Evolutionary conservation across 2,113 vertebrate genomes (phyloP), one percentile per base, ranked within the genome.

Genomic region (Datnioides undecimradiatus): DNA sequence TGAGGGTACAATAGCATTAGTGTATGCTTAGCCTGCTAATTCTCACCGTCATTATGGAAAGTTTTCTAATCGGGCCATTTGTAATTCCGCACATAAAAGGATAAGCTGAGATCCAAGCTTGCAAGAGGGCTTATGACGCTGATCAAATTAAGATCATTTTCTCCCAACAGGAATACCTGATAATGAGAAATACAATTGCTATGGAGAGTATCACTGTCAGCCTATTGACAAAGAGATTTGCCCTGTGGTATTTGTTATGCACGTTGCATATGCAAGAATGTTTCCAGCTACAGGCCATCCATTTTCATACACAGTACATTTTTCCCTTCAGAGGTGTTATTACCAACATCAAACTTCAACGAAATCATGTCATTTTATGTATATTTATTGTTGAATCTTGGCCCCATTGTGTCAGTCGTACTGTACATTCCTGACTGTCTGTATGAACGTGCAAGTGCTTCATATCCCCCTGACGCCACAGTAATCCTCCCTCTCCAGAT

Each of bases 1-100:
- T 93, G 91, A 93, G 85, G 83, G 72, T 86, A 88, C 92, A 93
- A 92, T 89, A 82, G 89, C 68, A 86, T 90, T 92, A 92, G 89
- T 67, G 83, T 87, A 90, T 86, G 88, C 85, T 86, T 73, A 90
- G 84, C 90, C 87, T 91, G 86, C 82, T 90, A 90, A 91, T 93
- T 93, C 87, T 66, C 77, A 9, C 59, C 14, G 70, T 76, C 85
- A 86, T 91, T 92, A 90, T 88, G 82, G 80, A 87, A 92, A 87
- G 79, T 91, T 91, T 86, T 92, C 82, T 86, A 86, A 91, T 86
- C 79, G 66, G 80, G 71, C 72, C 72, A 77, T 88, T 91, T 92
- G 86, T 91, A 88, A 91, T 88, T 87, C 88, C 14, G 19, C 76
- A 51, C 84, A 89, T 87, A 85, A 92, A 90, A 69, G 86, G 88